These are phyloP conservation scores for Sphenopsis melanotis DNA, from an alignment of 2,797 vertebrate genomes.

Conservation along the genomic window DNA sequence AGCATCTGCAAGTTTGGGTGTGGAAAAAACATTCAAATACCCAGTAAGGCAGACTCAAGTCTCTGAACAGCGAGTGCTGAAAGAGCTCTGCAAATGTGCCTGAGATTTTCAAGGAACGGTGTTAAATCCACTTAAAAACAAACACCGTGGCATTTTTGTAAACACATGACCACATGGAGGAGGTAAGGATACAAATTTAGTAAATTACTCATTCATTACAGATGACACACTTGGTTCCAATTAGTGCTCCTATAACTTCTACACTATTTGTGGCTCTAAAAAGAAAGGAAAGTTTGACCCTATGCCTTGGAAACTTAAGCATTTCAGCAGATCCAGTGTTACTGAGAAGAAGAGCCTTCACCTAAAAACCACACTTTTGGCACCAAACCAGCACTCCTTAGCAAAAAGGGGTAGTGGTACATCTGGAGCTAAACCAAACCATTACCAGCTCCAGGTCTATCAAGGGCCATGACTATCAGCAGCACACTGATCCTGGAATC, in stretches of 20 bases:
- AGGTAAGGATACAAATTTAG: not conserved
- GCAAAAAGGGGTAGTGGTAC: not conserved
- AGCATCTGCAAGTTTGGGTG: not conserved
- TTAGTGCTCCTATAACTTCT: not conserved
- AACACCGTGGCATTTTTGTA: not conserved
- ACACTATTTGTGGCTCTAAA: not conserved
- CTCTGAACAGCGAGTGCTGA: not conserved
- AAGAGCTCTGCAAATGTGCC: not conserved
- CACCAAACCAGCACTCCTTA: not conserved
- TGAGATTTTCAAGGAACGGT: not conserved
- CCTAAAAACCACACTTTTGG: not conserved
- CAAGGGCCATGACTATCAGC: not conserved
- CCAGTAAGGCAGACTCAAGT: not conserved
- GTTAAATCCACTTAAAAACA: not conserved
- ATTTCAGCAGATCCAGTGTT: not conserved
- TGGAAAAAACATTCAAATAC: not conserved
- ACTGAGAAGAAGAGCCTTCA: not conserved
- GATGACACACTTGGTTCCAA: not conserved
- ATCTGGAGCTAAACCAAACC: not conserved
- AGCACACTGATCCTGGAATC: not conserved
- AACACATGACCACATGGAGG: not conserved
- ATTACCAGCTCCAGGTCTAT: too few relatives aligned
- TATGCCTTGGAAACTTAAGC: not conserved
- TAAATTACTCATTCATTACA: not conserved
- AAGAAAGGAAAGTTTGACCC: not conserved